Percentiles rank a stretch among this genome's conserved stretches.
Conservation (phyloP, 2,797 vertebrate species). For the Clarias fuscus region DNA sequence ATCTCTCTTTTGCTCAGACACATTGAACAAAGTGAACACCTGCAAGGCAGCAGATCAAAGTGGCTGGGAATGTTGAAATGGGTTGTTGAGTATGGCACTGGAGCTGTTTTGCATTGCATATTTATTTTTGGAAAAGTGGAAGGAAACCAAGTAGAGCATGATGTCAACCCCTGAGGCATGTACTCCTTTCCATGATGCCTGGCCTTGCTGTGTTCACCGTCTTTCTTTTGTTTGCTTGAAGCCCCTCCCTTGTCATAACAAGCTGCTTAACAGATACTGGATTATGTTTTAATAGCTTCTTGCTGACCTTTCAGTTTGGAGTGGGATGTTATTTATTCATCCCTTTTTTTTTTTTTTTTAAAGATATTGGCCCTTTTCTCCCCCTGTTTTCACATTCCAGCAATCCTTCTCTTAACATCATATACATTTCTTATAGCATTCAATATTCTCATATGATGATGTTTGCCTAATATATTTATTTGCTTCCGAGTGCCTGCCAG, state of each 20-base stretch:
- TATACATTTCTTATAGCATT: background rate
- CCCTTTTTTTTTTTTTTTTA: background rate
- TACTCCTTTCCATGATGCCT: constrained; percentile 44
- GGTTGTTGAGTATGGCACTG: constrained; percentile 41
- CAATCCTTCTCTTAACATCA: background rate
- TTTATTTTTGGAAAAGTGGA: constrained; percentile 10
- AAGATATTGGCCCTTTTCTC: background rate
- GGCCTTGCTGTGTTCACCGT: constrained; percentile 40
- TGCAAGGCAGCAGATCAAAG: constrained; percentile 23
- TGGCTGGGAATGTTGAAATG: constrained; percentile 43
- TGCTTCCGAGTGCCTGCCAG: background rate
- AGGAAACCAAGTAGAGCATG: constrained; percentile 62
- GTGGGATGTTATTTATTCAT: background rate
- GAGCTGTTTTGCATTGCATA: constrained; percentile 32
- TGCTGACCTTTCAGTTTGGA: background rate
- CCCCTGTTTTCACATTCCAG: background rate
- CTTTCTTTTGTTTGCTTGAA: constrained; percentile 48
- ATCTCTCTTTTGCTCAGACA: constrained; percentile 43
- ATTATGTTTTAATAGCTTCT: constrained; percentile 32
- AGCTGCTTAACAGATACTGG: constrained; percentile 31
- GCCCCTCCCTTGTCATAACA: constrained; percentile 52
- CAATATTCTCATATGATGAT: background rate
- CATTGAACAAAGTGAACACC: constrained; percentile 35
- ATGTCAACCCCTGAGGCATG: constrained; percentile 56
- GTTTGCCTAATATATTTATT: constrained; percentile 27